Evolutionary conservation across 2,797 vertebrate genomes (phyloP), one percentile per base, ranked within the genome.

Genomic region (Protonibea diacanthus): DNA sequence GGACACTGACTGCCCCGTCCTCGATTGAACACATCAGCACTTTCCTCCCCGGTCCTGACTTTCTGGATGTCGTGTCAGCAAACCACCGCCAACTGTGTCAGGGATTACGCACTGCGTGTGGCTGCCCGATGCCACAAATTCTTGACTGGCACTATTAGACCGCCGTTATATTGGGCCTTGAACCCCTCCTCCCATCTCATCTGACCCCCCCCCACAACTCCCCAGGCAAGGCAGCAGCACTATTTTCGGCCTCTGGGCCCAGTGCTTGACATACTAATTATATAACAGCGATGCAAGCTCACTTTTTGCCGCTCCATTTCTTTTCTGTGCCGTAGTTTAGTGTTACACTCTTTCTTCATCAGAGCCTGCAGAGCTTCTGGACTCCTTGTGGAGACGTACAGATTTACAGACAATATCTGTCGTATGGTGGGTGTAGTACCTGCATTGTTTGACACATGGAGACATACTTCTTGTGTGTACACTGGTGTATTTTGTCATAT

Each of bases 271-370:
- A 89, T 86, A 89, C 86, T 92, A 89, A 92, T 92, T 91, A 93
- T 89, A 91, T 92, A 93, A 92, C 87, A 86, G 86, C 71, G 3
- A 78, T 57, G 81, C 80, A 38, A 77, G 82, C 83, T 83, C 40
- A 27, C 74, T 83, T 90, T 89, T 89, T 92, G 85, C 90, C 88
- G 92, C 93, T 92, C 91, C 90, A 92, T 87, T 93, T 92, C 88
- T 90, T 93, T 92, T 92, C 88, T 84, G 81, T 93, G 90, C 89
- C 89, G 51, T 82, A 89, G 85, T 91, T 92, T 89, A 86, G 62
- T 81, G 74, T 90, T 86, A 80, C 86, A 51, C 42, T 74, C 64
- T 58, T 75, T 87, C 85, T 78, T 74, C 21, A 17, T 85, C 85
- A 79, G 77, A 33, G 56, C 64, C 74, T 14, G 73, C 78, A 60